Percentiles rank a stretch among this genome's conserved stretches.
phyloP scores from a whole-genome alignment of 1,140 invertebrate genomes.

The Wiebesia pumilae region DNA sequence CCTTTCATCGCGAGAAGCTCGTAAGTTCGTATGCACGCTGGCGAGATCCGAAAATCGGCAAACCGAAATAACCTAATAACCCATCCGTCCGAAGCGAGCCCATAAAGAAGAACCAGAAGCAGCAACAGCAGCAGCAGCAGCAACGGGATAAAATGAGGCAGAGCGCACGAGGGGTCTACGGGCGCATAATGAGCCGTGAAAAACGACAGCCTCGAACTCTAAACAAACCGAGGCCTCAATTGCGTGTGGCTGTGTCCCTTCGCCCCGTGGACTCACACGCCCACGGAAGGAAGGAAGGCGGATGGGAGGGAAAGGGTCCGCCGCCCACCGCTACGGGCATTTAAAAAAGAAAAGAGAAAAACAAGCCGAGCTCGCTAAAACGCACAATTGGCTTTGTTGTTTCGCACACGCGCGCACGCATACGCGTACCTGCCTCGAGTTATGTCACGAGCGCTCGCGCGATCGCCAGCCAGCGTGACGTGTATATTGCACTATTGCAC shows the following conservation, averaged over 20 bases:
- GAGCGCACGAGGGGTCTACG: background rate
- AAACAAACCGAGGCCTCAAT: constrained; percentile 3
- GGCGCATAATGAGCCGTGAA: constrained; percentile 21
- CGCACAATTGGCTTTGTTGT: constrained; percentile 44
- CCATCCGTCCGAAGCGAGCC: background rate
- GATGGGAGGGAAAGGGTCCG: background rate
- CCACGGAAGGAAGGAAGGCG: background rate
- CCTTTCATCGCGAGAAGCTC: background rate
- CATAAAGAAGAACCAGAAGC: background rate
- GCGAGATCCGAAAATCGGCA: background rate
- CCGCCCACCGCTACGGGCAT: background rate
- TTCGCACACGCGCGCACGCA: background rate
- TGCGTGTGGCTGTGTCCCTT: background rate
- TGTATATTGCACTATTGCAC: background rate
- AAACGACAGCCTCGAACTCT: background rate
- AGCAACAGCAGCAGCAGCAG: background rate
- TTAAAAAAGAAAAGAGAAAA: background rate
- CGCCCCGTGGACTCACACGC: background rate
- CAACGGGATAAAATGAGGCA: background rate
- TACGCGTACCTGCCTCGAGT: background rate
- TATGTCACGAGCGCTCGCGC: constrained; percentile 28
- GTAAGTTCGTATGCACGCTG: too few species aligned
- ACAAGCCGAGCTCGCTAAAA: background rate
- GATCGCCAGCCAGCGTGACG: background rate
- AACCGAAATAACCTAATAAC: constrained; percentile 16